Conservation (phyloP, 2,888 invertebrate genomes). For the Galerucella pusilla region DNA sequence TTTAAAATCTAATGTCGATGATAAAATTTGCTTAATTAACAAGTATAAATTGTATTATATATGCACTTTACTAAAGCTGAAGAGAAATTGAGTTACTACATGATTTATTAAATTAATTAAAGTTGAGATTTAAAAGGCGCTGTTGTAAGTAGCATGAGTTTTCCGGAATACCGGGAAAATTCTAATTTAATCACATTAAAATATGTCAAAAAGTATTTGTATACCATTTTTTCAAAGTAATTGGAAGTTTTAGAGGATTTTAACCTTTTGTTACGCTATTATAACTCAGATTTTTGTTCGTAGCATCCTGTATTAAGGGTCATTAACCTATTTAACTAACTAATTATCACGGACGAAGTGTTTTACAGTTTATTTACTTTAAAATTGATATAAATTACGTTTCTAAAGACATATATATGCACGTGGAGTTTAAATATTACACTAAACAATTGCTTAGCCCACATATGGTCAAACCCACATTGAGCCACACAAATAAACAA, state of each 20-base stretch:
- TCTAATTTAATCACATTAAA: too few species aligned
- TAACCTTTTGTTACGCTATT: neutral
- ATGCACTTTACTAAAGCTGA: neutral
- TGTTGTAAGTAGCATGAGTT: neutral
- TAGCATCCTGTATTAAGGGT: neutral
- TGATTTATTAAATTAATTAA: slow-evolving; percentile 19
- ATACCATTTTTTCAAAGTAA: too few species aligned
- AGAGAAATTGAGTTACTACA: slow-evolving; percentile 16
- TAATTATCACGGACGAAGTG: neutral
- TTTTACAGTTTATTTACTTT: neutral
- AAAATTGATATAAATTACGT: slow-evolving; percentile 8
- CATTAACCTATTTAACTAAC: neutral
- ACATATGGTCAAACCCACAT: slow-evolving; percentile 27
- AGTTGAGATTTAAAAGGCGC: slow-evolving; percentile 11
- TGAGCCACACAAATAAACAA: slow-evolving; percentile 19
- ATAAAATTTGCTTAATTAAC: slow-evolving; percentile 16
- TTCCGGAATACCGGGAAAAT: neutral
- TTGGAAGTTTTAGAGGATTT: neutral
- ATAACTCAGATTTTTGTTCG: neutral
- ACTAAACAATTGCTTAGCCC: slow-evolving; percentile 29
- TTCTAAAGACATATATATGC: slow-evolving; percentile 13
- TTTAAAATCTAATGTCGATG: neutral
- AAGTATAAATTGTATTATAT: slow-evolving; percentile 14
- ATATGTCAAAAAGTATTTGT: too few species aligned
- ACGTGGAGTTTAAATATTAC: slow-evolving; percentile 21